Base-by-base conservation (phyloP, 1,140 invertebrate species). In the Saxidomus purpurata region DNA sequence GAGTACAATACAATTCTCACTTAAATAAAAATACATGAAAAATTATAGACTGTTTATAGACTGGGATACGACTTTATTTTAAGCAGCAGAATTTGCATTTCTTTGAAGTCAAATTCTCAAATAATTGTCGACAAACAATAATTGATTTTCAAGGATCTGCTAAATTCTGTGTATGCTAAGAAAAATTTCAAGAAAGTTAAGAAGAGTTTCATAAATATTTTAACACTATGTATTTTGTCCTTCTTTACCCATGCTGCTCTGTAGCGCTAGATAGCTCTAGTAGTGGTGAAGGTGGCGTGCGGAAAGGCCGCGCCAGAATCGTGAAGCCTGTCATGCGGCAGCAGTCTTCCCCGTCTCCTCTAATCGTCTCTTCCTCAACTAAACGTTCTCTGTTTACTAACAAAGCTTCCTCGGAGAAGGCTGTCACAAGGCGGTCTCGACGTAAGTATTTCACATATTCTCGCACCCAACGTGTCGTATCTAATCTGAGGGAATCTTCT, bases 321-420 rank as follows among this genome's bases (percentile, higher is more conserved):
- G 38, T 88, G 34, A 80, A 81, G 40, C 86, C 86, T 52, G 77
- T 88, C 25, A 15, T 81, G 4, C 86, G 86, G 52, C 86, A 77
- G 25, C 86, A 88, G 22, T 88, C 86, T 25, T 40, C 59, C 19
- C 86, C 86, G 19, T 85, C 83, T 28, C 71, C 76, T 40, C 76
- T 49, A 1, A 77, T 74, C 25, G 43, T 81, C 2, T 43, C 49
- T 69, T 74, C 76, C 76, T 77, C 76, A 52, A 88, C 31, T 88
- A 88, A 88, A 88, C 61, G 76, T 81, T 88, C 86, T 88, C 31
- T 88, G 76, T 88, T 88, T 80, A 49, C 86, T 88, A 88, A 88
- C 63, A 67, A 88, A 88, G 77, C 86, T 88, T 40, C 52, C 34
- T 38, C 25, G 76, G 71, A 88, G 77, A 77, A 74, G 71, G 43